These are phyloP conservation scores for Scytalopus superciliaris DNA, from an alignment of 2,113 vertebrate genomes.

Conservation along the genomic window DNA sequence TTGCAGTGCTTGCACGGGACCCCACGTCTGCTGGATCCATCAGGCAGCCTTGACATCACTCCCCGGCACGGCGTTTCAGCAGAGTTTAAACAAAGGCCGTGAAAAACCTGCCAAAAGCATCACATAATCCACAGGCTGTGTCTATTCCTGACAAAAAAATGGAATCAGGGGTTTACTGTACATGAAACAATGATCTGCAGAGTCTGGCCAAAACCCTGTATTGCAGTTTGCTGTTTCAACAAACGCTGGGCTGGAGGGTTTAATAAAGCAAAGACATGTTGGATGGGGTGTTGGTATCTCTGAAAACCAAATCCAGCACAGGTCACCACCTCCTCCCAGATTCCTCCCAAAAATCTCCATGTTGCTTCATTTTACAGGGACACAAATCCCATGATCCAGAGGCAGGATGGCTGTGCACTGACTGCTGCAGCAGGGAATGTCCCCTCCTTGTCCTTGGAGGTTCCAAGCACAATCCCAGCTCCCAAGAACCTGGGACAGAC, in stretches of 20 bases:
- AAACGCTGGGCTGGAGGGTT: constrained; percentile 6
- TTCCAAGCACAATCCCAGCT: neutral
- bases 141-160: neutral
- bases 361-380: neutral
- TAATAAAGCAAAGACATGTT: neutral
- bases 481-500: neutral
- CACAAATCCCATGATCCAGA: neutral
- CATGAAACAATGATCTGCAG: constrained; percentile 23
- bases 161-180: constrained; percentile 13
- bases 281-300: neutral
- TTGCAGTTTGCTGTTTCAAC: constrained; percentile 3
- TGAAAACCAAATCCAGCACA: neutral
- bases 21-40: neutral
- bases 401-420: neutral
- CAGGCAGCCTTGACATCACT: constrained; percentile 1
- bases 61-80: neutral
- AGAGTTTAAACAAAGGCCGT: constrained; percentile 51
- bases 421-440: neutral
- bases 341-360: neutral
- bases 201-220: constrained; percentile 27
- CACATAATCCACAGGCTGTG: constrained; percentile 27
- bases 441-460: neutral
- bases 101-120: constrained; percentile 52
- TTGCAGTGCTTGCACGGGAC: neutral
- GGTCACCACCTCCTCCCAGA: neutral